These are phyloP conservation scores for Champsocephalus gunnari DNA, from an alignment of 2,797 vertebrate species.

Conservation along the genomic window DNA sequence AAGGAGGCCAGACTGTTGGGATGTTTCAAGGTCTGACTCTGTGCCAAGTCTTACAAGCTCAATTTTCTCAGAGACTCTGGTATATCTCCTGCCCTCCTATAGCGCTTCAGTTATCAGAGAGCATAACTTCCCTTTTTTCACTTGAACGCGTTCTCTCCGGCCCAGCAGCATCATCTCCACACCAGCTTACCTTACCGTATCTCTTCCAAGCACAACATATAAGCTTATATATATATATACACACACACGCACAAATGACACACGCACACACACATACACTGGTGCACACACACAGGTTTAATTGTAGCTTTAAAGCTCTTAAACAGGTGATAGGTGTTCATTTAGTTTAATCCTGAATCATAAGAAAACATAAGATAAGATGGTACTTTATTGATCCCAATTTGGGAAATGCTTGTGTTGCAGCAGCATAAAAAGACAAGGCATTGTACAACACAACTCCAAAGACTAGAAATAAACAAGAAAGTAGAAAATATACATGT, in stretches of 20 bases:
- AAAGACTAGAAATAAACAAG: too few species aligned
- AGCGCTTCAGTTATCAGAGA: slow-evolving; percentile 42
- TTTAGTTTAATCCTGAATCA: slow-evolving; percentile 28
- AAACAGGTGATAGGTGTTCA: slow-evolving; percentile 3
- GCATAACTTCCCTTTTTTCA: slow-evolving; percentile 44
- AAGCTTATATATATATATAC: slow-evolving; percentile 14
- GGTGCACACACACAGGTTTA: neutral
- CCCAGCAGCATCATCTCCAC: slow-evolving; percentile 36
- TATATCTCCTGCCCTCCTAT: slow-evolving; percentile 20
- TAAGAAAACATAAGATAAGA: neutral
- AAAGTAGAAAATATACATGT: too few species aligned
- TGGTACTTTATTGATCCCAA: too few species aligned
- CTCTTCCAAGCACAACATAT: slow-evolving; percentile 22
- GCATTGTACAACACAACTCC: too few species aligned
- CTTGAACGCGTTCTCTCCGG: slow-evolving; percentile 36
- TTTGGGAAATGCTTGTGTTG: too few species aligned
- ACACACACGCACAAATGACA: slow-evolving; percentile 5
- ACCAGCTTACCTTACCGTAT: slow-evolving; percentile 40
- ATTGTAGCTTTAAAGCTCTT: slow-evolving; percentile 14
- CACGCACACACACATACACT: slow-evolving; percentile 26
- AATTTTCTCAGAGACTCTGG: slow-evolving; percentile 23
- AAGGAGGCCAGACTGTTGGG: slow-evolving; percentile 5
- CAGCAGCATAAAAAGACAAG: too few species aligned
- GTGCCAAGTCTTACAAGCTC: slow-evolving; percentile 15
- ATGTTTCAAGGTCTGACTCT: slow-evolving; percentile 12